phyloP scores from a whole-genome alignment of 2,888 invertebrate genomes.

The Ennomos erosarius region DNA sequence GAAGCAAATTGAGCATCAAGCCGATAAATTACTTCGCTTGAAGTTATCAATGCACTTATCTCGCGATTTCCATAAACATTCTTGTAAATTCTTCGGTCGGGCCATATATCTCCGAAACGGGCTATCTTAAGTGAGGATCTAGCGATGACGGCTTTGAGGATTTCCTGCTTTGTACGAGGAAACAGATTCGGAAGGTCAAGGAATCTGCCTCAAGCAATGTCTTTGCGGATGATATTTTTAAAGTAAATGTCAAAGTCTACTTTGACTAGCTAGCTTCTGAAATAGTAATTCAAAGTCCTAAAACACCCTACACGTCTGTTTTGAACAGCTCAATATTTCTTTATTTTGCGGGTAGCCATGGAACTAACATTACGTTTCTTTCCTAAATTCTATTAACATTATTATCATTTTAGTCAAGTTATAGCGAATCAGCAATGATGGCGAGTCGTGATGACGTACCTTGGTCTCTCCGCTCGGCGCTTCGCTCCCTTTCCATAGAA shows the following conservation, averaged over 20 bases:
- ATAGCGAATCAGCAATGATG: conserved; percentile 27
- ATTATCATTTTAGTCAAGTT: conserved; percentile 42
- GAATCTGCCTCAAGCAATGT: conserved; percentile 30
- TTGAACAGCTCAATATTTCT: too few relatives aligned
- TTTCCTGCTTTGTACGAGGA: conserved; percentile 37
- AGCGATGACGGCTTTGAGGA: conserved; percentile 26
- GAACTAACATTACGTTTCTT: too few relatives aligned
- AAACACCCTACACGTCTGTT: too few relatives aligned
- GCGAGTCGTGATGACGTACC: conserved; percentile 57
- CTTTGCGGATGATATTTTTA: conserved; percentile 26
- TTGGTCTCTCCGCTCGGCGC: conserved; percentile 72
- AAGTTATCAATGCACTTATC: conserved; percentile 41
- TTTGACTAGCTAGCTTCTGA: too few relatives aligned
- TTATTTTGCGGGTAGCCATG: too few relatives aligned
- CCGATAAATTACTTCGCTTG: conserved; percentile 23
- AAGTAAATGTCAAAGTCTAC: not conserved
- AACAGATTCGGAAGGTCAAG: conserved; percentile 35
- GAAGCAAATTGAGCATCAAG: conserved; percentile 19
- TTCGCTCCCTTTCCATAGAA: conserved; percentile 71
- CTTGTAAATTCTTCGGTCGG: conserved; percentile 36
- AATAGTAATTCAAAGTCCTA: too few relatives aligned
- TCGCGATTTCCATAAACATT: conserved; percentile 41
- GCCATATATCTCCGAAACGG: conserved; percentile 38
- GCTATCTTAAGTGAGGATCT: conserved; percentile 39
- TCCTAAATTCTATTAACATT: not conserved